Evolutionary conservation across 1,140 invertebrate species (phyloP).

Genomic region (Drosophila parabipectinata): DNA sequence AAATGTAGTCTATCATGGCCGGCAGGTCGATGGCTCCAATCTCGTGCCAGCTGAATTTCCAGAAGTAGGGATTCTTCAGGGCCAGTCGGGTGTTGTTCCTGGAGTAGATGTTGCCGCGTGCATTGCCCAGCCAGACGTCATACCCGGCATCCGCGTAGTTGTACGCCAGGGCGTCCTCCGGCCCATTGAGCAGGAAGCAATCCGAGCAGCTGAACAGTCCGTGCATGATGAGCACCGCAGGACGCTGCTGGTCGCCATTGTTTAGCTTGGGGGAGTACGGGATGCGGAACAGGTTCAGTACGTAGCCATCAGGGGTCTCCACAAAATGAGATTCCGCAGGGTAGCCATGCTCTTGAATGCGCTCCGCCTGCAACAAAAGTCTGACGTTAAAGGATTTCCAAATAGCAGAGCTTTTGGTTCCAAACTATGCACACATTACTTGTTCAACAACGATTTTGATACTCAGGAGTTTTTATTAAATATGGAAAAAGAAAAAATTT

Average conservation of each 20-base stretch:
- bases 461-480: not conserved
- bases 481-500: too few species aligned
- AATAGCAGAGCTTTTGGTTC: not conserved
- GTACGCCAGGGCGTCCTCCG: conserved; percentile 85
- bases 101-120: conserved; percentile 88
- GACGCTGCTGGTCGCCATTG: conserved; percentile 60
- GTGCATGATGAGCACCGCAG: conserved; percentile 89
- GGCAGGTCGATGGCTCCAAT: conserved; percentile 89
- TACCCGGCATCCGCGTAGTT: conserved; percentile 89
- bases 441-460: not conserved
- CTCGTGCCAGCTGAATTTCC: conserved; percentile 88
- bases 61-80: conserved; percentile 86
- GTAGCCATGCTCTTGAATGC: conserved; percentile 84
- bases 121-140: conserved; percentile 88
- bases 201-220: conserved; percentile 91
- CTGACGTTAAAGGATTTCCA: not conserved
- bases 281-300: conserved; percentile 85
- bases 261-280: conserved; percentile 71
- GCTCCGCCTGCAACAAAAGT: conserved; percentile 61
- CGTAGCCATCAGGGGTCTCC: conserved; percentile 85
- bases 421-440: not conserved
- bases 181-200: conserved; percentile 90
- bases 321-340: conserved; percentile 85
- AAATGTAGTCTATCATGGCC: conserved; percentile 88
- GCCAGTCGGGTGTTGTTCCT: conserved; percentile 86